Conservation (phyloP, 1,140 invertebrate species). For the Saccostrea glomerata region DNA sequence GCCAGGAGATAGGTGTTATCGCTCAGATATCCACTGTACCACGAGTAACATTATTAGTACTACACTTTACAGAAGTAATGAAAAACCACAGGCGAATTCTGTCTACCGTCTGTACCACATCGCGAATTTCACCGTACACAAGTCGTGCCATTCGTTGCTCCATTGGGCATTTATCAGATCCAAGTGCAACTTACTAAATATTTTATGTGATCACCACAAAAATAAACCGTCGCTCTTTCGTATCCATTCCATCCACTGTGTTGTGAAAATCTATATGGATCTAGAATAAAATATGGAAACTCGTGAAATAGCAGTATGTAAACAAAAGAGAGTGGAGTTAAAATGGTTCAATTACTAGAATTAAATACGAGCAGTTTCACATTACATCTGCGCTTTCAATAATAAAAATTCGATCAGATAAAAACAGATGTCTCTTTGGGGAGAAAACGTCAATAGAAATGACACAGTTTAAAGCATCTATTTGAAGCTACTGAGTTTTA, state of each 20-base stretch:
- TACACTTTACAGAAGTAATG: background rate
- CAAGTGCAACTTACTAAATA: conserved; percentile 10
- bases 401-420: conserved; percentile 9
- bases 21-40: background rate
- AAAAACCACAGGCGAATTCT: conserved; percentile 5
- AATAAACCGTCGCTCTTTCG: background rate
- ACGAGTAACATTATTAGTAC: conserved; percentile 25
- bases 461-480: background rate
- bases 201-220: conserved; percentile 7
- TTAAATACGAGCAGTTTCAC: conserved; percentile 12
- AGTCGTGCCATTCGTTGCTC: background rate
- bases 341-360: conserved; percentile 17
- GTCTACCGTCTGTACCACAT: background rate
- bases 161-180: conserved; percentile 1
- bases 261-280: conserved; percentile 20
- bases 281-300: conserved; percentile 12
- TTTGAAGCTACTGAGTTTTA: background rate
- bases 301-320: background rate
- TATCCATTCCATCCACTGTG: background rate
- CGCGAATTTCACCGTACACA: background rate
- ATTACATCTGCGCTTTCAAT: background rate
- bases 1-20: conserved; percentile 13
- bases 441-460: background rate
- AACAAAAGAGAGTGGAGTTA: background rate
- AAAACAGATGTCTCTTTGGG: conserved; percentile 18